Evolutionary conservation across 2,113 vertebrate genomes (phyloP), one percentile per base, ranked within the genome.

Genomic region (Podarcis cretensis): DNA sequence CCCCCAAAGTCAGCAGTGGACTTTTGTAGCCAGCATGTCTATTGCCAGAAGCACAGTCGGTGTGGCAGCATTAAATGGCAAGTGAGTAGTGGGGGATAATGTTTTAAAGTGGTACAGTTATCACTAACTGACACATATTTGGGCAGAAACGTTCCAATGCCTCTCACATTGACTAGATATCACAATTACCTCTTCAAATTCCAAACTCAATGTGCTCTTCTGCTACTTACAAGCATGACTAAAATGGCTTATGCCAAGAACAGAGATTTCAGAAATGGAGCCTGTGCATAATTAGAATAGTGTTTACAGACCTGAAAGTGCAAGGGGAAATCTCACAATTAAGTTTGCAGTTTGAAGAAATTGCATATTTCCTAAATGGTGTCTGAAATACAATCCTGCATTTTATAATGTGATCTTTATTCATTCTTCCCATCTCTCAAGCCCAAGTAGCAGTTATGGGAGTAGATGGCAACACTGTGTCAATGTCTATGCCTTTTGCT

Each of bases 11-110:
- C 97, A 97, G 76, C 97, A 97, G 40, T 98, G 97, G 97, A 97
- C 97, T 4, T 98, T 97, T 95, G 97, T 98, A 88, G 97, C 97
- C 88, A 97, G 96, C 91, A 97, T 98, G 97, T 97, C 97, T 9
- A 97, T 97, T 93, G 97, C 97, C 92, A 95, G 97, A 87, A 98
- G 97, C 94, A 98, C 97, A 68, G 97, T 97, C 80, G 97, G 97
- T 87, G 97, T 98, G 79, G 97, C 97, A 90, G 95, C 97, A 86
- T 87, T 98, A 96, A 97, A 98, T 88, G 97, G 97, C 96, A 98
- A 98, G 97, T 98, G 93, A 97, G 97, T 97, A 96, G 89, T 92
- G 92, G 89, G 59, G 74, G 1, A 37, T 65, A 84, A 66, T n/a
- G 69, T 5, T 84, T 73, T 23, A 89, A 89, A 63, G 37, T 68